Base-by-base conservation (phyloP, 2,797 vertebrate genomes). In the Cossypha caffra region DNA sequence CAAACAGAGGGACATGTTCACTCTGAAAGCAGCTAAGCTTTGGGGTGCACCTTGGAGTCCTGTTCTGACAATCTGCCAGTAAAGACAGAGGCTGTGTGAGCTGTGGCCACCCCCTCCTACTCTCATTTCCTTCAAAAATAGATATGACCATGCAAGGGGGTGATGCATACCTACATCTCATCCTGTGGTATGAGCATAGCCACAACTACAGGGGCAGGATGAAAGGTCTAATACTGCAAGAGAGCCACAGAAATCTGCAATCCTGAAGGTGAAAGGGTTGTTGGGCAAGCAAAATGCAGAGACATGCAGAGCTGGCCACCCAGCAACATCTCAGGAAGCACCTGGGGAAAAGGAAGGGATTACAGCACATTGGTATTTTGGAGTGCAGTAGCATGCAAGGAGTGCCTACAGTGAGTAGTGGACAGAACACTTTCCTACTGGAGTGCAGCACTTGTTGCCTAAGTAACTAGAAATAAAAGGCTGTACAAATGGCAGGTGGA, bases 201-300 rank as follows among this genome's bases (percentile, higher is more conserved):
- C 16, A 3, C 0, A 0, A 48, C 28, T 61, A 38, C 6, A 20
- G n/a, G 12, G 1, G 0, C 13, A 8, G 2, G 11, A 43, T 9
- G 10, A 58, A 54, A n/a, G 23, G 17, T 31, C 8, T 9, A 17
- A 40, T 19, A 21, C 33, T 66, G 48, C 57, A 33, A 14, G 0
- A 74, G 8, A 13, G 55, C 10, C 31, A 38, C 37, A 61, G 38
- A 85, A 85, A 85, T 2, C n/a, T 54, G 26, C n/a, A 42, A 0
- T 31, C 26, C 33, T 71, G 29, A 25, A 33, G 25, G 20, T 1
- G 14, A 77, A 23, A 66, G 10, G 11, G 28, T 11, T 7, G 9
- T 31, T 33, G 26, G 16, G 16, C 28, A 40, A 69, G 59, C 10
- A 7, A 76, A 76, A 83, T 14, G 23, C 37, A 40, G 57, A 81